Evolutionary conservation across 2,113 vertebrate species (phyloP).

Genomic region (Clarias macrocephalus): DNA sequence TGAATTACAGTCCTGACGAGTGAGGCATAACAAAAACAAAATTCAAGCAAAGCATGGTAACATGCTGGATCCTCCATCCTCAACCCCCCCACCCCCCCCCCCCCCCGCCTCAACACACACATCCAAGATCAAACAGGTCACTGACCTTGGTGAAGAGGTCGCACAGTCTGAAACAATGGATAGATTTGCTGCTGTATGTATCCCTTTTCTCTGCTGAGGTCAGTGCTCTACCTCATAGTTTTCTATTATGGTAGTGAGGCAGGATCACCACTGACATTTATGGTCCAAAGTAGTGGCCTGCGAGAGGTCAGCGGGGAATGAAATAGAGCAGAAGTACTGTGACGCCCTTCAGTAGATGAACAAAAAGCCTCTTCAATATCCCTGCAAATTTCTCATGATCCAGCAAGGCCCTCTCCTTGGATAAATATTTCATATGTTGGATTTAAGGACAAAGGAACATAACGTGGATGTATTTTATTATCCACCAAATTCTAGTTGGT

Average conservation of each 20-base stretch:
- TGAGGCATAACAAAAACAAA: neutral
- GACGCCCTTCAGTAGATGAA: conserved; percentile 81
- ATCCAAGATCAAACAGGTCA: conserved; percentile 48
- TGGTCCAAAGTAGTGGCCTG: conserved; percentile 73
- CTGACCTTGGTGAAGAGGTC: conserved; percentile 48
- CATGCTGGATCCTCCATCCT: neutral
- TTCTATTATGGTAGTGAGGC: conserved; percentile 71
- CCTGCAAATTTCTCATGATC: conserved; percentile 87
- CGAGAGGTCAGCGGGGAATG: conserved; percentile 80
- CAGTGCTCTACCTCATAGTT: conserved; percentile 63
- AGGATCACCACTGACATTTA: conserved; percentile 77
- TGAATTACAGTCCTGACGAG: neutral
- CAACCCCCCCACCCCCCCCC: neutral
- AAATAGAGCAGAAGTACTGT: conserved; percentile 69
- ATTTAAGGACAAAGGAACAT: conserved; percentile 82
- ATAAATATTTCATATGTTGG: conserved; percentile 81
- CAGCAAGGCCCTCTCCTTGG: conserved; percentile 80
- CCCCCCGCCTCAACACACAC: neutral
- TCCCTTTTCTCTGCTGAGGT: conserved; percentile 53
- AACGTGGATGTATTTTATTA: conserved; percentile 76
- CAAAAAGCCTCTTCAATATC: conserved; percentile 91
- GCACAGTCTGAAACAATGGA: conserved; percentile 63
- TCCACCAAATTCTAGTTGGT: neutral
- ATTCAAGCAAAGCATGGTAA: conserved; percentile 22
- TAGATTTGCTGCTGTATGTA: conserved; percentile 66